Evolutionary conservation across 2,888 invertebrate genomes (phyloP), one percentile per base, ranked within the genome.

Genomic region (Hirudinaria manillensis): DNA sequence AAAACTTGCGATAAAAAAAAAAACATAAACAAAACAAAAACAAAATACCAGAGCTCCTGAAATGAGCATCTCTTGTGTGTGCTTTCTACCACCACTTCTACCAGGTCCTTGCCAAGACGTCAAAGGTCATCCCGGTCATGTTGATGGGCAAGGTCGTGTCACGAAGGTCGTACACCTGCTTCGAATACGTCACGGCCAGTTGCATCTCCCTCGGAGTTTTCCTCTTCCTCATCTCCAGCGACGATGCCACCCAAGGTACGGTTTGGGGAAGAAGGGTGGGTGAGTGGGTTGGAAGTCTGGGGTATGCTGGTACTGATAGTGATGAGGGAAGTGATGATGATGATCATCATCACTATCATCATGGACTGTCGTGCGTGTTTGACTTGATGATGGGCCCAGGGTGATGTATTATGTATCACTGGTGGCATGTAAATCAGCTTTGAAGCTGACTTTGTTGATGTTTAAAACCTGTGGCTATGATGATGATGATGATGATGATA

Each of bases 141-240:
- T 84, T 96, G 83, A 98, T 99, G 97, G 96, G 97, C 32, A 92
- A 92, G 87, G 86, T 97, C 77, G 89, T 99, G 75, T 93, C 94
- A 0, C 90, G 90, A 77, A 90, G 90, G 82, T 91, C 91, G 80
- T 96, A 95, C 85, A 91, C 92, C 83, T 89, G 89, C 82, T 92
- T 93, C 84, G 98, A 99, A 86, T 99, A 98, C 86, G 88, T 91
- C 13, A 93, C 94, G 0, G 97, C 97, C 0, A 86, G 90, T 65
- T 88, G 93, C 80, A 93, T 99, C 81, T 96, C 97, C 0, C 81
- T 91, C 51, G 99, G 99, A 76, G 96, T 98, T 91, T 89, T 91
- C 77, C 88, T 96, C 81, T 99, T 99, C 86, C 90, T 99, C 88
- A 87, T 84, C 73, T 82, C 83, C 0, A 83, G 83, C 76, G 81